A percentile compares a stretch with the other conserved stretches of the same genome.
phyloP scores from a whole-genome alignment of 2,888 invertebrate species.

The Meganola albula region DNA sequence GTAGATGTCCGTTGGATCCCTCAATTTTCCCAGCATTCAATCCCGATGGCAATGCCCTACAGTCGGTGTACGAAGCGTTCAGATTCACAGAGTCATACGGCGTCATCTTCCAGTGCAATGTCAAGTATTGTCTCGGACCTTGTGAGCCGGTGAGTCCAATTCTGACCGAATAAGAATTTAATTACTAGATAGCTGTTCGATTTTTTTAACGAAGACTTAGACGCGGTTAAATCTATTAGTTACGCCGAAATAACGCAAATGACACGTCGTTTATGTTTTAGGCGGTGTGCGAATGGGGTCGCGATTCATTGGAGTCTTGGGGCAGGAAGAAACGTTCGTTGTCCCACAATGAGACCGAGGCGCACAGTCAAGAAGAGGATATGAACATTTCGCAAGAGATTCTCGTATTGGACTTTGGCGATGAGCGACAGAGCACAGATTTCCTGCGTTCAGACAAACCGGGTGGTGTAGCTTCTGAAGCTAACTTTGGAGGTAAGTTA shows the following conservation, averaged over 20 bases:
- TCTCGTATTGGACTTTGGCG: slow-evolving; percentile 93
- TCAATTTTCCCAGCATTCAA: slow-evolving; percentile 95
- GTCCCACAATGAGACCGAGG: slow-evolving; percentile 77
- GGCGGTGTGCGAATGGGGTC: slow-evolving; percentile 94
- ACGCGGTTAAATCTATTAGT: slow-evolving; percentile 22
- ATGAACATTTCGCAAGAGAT: slow-evolving; percentile 97
- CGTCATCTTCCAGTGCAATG: slow-evolving; percentile 98
- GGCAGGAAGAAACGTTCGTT: slow-evolving; percentile 91
- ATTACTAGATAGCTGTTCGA: slow-evolving; percentile 9
- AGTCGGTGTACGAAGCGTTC: slow-evolving; percentile 96
- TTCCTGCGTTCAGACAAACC: slow-evolving; percentile 87
- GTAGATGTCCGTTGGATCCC: slow-evolving; percentile 92
- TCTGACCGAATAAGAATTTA: slow-evolving; percentile 10
- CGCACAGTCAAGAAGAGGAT: slow-evolving; percentile 83
- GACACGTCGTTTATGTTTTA: slow-evolving; percentile 46
- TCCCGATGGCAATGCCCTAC: slow-evolving; percentile 92
- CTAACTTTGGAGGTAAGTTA: slow-evolving; percentile 83
- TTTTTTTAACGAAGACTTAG: slow-evolving; percentile 15
- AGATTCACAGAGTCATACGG: slow-evolving; percentile 97
- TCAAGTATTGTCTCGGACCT: slow-evolving; percentile 96
- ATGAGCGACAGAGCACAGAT: slow-evolving; percentile 88
- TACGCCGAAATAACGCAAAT: slow-evolving; percentile 23
- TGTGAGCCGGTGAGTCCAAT: slow-evolving; percentile 89
- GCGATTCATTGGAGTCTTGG: slow-evolving; percentile 93
- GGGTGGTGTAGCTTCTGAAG: slow-evolving; percentile 75